A percentile compares a stretch with the other conserved stretches of the same genome.
These are phyloP conservation scores for Styela plicata DNA, from an alignment of 23 tunicate genomes.

Conservation along the genomic window DNA sequence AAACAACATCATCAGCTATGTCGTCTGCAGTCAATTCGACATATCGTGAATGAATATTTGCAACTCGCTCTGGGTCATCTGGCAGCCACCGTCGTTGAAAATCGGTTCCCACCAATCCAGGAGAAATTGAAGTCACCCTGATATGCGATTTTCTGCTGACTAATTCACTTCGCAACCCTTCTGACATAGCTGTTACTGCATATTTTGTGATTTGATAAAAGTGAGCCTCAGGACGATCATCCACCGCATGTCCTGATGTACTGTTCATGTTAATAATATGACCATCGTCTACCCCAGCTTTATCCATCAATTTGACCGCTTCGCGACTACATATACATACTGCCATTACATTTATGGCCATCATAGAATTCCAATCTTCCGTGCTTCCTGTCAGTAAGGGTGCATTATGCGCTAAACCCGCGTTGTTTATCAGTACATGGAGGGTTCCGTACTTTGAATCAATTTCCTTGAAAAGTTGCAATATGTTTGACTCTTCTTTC, in stretches of 20 bases:
- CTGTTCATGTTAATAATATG: conserved; percentile 87
- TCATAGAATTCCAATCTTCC: conserved; percentile 59
- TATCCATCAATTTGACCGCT: conserved; percentile 52
- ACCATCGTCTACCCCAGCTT: conserved; percentile 60
- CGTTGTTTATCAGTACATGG: conserved; percentile 76
- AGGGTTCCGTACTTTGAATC: conserved; percentile 54
- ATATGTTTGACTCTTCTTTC: conserved; percentile 42
- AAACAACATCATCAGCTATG: conserved; percentile 56
- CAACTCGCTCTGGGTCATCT: conserved; percentile 39
- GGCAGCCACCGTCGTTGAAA: conserved; percentile 30
- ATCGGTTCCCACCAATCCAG: conserved; percentile 61
- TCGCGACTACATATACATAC: conserved; percentile 56
- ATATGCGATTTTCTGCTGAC: conserved; percentile 35
- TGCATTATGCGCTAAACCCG: conserved; percentile 60
- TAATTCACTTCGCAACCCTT: conserved; percentile 56
- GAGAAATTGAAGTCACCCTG: conserved; percentile 57
- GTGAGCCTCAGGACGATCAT: conserved; percentile 21
- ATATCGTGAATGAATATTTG: conserved; percentile 11
- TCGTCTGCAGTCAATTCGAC: conserved; percentile 39
- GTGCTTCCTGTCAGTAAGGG: conserved; percentile 56
- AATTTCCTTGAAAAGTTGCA: conserved; percentile 56
- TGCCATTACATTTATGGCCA: conserved; percentile 62
- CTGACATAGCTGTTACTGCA: conserved; percentile 60
- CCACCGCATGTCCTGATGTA: conserved; percentile 68
- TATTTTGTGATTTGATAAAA: conserved; percentile 57